Percentiles rank a stretch among this genome's conserved stretches.
phyloP scores from a whole-genome alignment of 2,797 vertebrate genomes.

The Ataeniobius toweri region DNA sequence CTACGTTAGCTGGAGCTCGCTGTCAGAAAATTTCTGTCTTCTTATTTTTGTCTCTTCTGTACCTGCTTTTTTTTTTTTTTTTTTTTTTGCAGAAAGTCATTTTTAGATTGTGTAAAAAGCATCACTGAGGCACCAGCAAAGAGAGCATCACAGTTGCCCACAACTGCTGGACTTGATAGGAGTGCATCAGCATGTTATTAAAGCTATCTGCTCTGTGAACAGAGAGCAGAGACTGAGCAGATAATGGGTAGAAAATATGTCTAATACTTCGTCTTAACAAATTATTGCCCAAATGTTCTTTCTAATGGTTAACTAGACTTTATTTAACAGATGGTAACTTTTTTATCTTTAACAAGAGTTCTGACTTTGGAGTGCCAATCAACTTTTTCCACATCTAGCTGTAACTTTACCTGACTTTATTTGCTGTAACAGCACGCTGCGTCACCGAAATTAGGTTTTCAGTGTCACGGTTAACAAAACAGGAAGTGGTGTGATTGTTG shows the following conservation, averaged over 20 bases:
- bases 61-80: not conserved
- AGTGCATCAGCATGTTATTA: not conserved
- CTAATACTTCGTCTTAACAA: not conserved
- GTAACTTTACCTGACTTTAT: conserved; percentile 34
- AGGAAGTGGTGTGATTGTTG: conserved; percentile 79
- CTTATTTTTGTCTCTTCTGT: not conserved
- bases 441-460: conserved; percentile 53
- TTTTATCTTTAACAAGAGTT: not conserved
- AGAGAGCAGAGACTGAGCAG: not conserved
- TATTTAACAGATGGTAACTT: not conserved
- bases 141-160: not conserved
- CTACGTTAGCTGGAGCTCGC: not conserved
- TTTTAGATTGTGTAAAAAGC: not conserved
- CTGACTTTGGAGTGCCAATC: not conserved
- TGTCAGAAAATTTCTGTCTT: not conserved
- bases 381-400: conserved; percentile 5
- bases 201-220: not conserved
- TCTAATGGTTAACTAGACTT: not conserved
- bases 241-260: not conserved
- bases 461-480: conserved; percentile 75
- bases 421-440: conserved; percentile 16
- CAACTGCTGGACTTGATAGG: not conserved
- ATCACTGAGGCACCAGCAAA: not conserved
- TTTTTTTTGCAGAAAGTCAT: not conserved
- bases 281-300: not conserved